Conservation (phyloP, 2,888 invertebrate species). For the Prosapia bicincta region DNA sequence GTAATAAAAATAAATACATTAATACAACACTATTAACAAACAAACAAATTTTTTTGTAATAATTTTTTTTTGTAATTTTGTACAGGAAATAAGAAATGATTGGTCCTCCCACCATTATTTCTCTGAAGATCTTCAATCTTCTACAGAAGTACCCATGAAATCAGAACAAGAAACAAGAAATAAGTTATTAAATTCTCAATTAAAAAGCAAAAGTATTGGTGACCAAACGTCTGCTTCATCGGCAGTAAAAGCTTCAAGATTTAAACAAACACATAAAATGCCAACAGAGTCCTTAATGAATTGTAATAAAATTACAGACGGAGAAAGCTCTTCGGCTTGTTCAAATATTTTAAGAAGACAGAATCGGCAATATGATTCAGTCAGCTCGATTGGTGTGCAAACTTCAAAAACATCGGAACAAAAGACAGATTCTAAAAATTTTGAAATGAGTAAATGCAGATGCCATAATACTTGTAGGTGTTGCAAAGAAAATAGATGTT, state of each 20-base stretch:
- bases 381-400: not conserved
- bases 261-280: not conserved
- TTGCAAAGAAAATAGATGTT: constrained; percentile 4
- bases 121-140: not conserved
- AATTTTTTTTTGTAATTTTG: too few relatives aligned
- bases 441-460: not conserved
- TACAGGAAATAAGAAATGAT: constrained; percentile 15
- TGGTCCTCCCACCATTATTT: constrained; percentile 35
- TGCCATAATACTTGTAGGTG: not conserved
- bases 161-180: not conserved
- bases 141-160: not conserved
- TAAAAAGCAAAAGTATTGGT: not conserved
- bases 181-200: not conserved
- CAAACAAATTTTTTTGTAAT: too few relatives aligned
- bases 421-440: not conserved
- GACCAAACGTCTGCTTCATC: not conserved
- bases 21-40: too few relatives aligned
- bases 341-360: not conserved
- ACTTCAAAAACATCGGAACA: not conserved
- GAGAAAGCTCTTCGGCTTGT: not conserved
- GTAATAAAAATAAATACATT: too few relatives aligned
- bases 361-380: not conserved
- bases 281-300: not conserved
- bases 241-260: too few relatives aligned
- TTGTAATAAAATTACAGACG: not conserved